Conservation (phyloP, 2,797 vertebrate genomes). For the Lophotriccus pileatus region DNA sequence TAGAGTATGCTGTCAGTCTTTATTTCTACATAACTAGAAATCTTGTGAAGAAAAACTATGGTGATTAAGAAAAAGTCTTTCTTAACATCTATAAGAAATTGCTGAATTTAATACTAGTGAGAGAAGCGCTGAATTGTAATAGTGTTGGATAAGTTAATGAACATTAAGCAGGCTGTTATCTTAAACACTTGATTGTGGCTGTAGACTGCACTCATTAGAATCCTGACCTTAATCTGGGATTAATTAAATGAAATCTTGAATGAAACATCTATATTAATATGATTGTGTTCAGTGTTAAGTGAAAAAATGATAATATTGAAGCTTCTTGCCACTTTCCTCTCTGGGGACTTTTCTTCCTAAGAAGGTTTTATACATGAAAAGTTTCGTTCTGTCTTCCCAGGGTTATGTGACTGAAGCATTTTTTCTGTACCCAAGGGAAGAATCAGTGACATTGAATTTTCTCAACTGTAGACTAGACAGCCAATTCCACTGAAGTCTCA, state of each 20-base stretch:
- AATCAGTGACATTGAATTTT: background rate
- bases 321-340: background rate
- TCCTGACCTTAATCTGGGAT: slow-evolving; percentile 8
- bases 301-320: slow-evolving; percentile 18
- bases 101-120: background rate
- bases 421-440: background rate
- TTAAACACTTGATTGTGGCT: background rate
- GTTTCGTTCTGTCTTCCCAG: background rate
- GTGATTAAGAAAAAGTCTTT: background rate
- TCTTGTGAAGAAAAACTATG: background rate
- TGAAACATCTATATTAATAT: background rate
- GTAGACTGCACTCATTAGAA: background rate
- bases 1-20: background rate
- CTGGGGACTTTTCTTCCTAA: background rate
- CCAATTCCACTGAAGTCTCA: background rate
- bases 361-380: background rate
- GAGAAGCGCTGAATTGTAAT: background rate
- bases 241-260: slow-evolving; percentile 28
- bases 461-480: background rate
- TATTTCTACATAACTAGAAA: background rate
- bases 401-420: background rate
- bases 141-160: background rate
- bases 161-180: background rate
- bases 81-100: background rate
- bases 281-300: background rate